Evolutionary conservation across 2,888 invertebrate genomes (phyloP), one percentile per base, ranked within the genome.

Genomic region (Brachyptera risi): DNA sequence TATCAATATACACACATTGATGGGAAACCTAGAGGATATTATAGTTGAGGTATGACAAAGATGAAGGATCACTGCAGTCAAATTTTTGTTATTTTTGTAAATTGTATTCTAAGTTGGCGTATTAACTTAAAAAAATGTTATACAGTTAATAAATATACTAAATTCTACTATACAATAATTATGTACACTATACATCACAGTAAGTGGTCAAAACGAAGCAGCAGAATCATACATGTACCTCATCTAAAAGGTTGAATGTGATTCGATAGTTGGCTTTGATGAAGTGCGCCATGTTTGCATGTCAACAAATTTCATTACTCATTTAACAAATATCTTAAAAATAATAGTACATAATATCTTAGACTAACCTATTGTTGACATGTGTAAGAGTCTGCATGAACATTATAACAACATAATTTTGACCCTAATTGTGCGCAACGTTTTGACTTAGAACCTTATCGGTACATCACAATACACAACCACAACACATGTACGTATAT

Each of bases 61-160:
- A 31, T 31, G 44, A 7, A 19, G 21, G 3, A 44, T 17, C 15
- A 44, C 21, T n/a, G n/a, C n/a, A n/a, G n/a, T n/a, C n/a, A 44
- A 15, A 44, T 19, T 40, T n/a, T 3, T 11, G 19, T 5, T 44
- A 17, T 44, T 54, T 54, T 54, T 35, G 35, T 35, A 37, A 54
- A 35, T 54, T 54, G 19, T 54, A 54, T 37, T 54, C 35, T 51
- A 54, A 54, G 54, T 54, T 54, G 54, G 35, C 54, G 37, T 54
- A 24, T 37, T 54, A 37, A 54, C 35, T 37, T 54, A 37, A 54
- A 54, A 54, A 54, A 54, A 54, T 21, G 37, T n/a, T 17, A 19
- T 54, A 54, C 54, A 54, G 54, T 54, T 54, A 54, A 54, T 54
- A 54, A 54, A 54, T 51, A 51, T 35, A 35, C 35, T 54, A 54